Base-by-base conservation (phyloP, 1,140 invertebrate genomes). In the Mylabris phalerata region DNA sequence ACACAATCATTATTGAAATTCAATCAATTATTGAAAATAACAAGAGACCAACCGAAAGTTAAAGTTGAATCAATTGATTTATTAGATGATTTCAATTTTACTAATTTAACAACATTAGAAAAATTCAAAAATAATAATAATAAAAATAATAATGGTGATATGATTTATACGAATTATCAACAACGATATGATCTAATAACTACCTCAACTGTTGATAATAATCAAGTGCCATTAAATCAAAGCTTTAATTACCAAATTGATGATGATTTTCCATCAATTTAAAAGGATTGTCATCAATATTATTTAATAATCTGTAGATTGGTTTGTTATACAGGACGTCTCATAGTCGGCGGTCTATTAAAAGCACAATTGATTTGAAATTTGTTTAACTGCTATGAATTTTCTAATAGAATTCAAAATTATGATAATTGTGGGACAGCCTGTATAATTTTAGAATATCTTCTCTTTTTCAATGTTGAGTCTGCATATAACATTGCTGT, bases 171-270 rank as follows among this genome's bases (percentile, higher is more conserved):
- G 19, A 46, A 45, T 46, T 54, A 27, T 32, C 46, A 54, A 26
- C 44, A 45, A 9, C 11, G n/a, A 6, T 41, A 50, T 11, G 19
- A 38, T 40, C 11, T 52, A 26, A 41, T 43, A 44, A 52, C 50
- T 45, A 46, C 51, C 39, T 42, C 44, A 39, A 24, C 45, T 13
- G 19, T 38, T 10, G 24, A 46, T 13, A 46, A 42, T 38, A 50
- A 50, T 54, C 51, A 54, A 54, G 51, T 54, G 51, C 51, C 51
- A 54, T 54, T 54, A 54, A 26, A 54, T 32, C 44, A 38, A 45
- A 54, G 51, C 51, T 54, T 54, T 54, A 54, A 54, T 27, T 52
- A 52, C 5, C 46, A 45, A 44, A n/a, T 52, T 10, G 42, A 50
- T 38, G 42, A 32, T 46, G 42, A 45, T 45, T 38, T 27, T 11